phyloP scores from a whole-genome alignment of 2,113 vertebrate genomes.

The Sphyrna mokarran region DNA sequence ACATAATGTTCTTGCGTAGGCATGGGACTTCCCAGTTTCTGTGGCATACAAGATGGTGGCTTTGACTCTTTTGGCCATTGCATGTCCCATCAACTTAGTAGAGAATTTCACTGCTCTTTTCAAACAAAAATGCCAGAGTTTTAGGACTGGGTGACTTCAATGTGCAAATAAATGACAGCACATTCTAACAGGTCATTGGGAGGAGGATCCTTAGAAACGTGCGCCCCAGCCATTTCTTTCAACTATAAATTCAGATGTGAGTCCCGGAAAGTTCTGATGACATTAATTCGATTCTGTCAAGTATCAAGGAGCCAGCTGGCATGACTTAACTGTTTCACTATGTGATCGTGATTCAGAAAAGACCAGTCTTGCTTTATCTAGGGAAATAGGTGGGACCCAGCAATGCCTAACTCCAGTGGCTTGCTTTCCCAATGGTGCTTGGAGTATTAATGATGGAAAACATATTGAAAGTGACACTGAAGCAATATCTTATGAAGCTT shows the following conservation, averaged over 20 bases:
- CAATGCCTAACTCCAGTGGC: neutral
- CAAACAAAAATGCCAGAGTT: constrained; percentile 37
- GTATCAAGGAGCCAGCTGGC: neutral
- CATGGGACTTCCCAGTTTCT: constrained; percentile 89
- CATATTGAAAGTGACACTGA: neutral
- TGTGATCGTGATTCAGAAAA: neutral
- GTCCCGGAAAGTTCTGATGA: neutral
- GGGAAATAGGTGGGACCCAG: neutral
- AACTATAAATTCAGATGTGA: neutral
- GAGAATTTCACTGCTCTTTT: constrained; percentile 95
- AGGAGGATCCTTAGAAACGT: neutral
- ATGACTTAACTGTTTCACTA: neutral
- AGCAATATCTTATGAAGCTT: neutral
- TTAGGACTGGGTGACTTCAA: neutral
- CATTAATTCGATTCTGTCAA: neutral
- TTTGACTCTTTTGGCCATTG: constrained; percentile 97
- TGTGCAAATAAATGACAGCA: neutral
- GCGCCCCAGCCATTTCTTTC: neutral
- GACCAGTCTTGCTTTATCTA: neutral
- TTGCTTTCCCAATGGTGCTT: neutral
- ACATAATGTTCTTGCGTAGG: constrained; percentile 92
- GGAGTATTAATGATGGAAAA: neutral
- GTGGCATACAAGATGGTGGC: constrained; percentile 94
- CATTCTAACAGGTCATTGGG: neutral
- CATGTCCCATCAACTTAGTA: constrained; percentile 93